These are phyloP conservation scores for Tragopan temminckii DNA, from an alignment of 2,797 vertebrate genomes.

Conservation along the genomic window DNA sequence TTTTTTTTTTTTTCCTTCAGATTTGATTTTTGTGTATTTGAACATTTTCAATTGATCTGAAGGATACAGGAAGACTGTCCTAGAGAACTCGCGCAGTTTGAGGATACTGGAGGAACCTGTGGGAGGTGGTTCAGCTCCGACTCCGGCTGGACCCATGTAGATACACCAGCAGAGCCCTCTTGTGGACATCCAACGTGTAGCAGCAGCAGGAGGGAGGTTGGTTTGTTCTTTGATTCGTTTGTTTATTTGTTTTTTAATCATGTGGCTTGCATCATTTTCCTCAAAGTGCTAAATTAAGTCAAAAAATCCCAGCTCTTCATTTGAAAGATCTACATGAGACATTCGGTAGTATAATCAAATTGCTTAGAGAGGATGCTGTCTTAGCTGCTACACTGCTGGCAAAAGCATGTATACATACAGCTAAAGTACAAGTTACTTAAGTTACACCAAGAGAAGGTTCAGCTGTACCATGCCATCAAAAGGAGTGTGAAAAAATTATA, in stretches of 20 bases:
- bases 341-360: not conserved
- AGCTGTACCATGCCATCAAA: not conserved
- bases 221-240: not conserved
- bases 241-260: not conserved
- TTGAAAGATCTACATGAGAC: accelerated
- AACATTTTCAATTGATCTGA: accelerated
- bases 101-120: not conserved
- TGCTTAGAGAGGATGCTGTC: not conserved
- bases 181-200: constrained; percentile 28
- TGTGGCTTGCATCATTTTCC: accelerated
- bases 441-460: not conserved
- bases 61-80: accelerated
- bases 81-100: not conserved
- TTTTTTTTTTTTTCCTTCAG: too few relatives aligned
- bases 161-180: constrained; percentile 61
- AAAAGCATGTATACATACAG: not conserved
- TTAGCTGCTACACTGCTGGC: not conserved
- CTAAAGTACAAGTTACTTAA: not conserved
- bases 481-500: not conserved
- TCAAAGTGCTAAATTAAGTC: not conserved
- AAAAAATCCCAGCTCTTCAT: not conserved
- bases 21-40: not conserved
- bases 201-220: not conserved
- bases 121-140: accelerated
- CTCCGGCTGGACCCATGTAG: accelerated